Percentiles rank a stretch among this genome's conserved stretches.
Evolutionary conservation across 2,113 vertebrate genomes (phyloP).

Genomic region (Opisthocomus hoazin): DNA sequence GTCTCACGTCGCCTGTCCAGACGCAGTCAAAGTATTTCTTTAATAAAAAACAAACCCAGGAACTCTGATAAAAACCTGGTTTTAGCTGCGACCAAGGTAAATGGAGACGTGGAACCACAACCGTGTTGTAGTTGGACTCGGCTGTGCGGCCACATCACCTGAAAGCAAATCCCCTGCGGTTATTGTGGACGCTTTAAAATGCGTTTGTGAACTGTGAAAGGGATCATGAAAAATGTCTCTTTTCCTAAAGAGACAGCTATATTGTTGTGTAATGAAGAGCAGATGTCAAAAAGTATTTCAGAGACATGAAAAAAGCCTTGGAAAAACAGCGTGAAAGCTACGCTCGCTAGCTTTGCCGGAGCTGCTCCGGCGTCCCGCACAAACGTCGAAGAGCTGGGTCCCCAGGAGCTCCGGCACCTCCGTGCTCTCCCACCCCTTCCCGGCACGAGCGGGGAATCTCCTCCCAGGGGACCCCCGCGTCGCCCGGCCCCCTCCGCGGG

Average conservation of each 20-base stretch:
- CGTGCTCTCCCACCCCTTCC: not conserved
- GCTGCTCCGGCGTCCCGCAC: not conserved
- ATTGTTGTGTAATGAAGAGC: conserved; percentile 58
- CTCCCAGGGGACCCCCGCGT: not conserved
- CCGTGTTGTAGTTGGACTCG: not conserved
- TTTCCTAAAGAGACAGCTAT: conserved; percentile 34
- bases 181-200: not conserved
- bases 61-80: not conserved
- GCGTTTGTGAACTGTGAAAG: conserved; percentile 37
- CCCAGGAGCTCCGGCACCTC: no score
- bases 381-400: no score
- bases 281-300: conserved; percentile 64
- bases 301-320: not conserved
- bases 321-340: conserved; percentile 23
- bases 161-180: conserved; percentile 6
- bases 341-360: not conserved
- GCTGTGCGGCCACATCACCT: not conserved
- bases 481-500: no score
- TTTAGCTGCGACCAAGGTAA: not conserved
- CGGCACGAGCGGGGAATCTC: not conserved
- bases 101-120: not conserved
- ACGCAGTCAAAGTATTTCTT: not conserved
- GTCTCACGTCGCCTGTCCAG: not conserved
- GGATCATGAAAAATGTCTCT: conserved; percentile 55
- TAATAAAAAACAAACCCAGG: not conserved